These are phyloP conservation scores for Nansenia antarctica DNA, from an alignment of 2,113 vertebrate species.

Conservation along the genomic window DNA sequence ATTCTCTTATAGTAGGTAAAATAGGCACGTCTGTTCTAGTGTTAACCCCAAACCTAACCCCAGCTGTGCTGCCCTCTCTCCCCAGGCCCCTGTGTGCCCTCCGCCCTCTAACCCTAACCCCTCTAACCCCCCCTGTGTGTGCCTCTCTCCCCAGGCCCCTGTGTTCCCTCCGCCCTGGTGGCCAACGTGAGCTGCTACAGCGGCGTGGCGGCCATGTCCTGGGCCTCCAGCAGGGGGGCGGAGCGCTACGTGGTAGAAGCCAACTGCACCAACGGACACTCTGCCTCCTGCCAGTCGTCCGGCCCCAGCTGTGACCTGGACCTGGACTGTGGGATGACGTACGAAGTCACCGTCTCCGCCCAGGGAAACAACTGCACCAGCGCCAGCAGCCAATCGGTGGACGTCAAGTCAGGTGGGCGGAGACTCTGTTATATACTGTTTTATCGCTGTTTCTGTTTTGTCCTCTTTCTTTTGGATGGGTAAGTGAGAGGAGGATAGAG, in stretches of 20 bases:
- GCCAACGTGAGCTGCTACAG: conserved; percentile 25
- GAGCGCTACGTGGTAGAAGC: conserved; percentile 23
- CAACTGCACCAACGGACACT: conserved; percentile 18
- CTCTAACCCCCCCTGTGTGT: background rate
- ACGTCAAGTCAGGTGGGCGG: conserved; percentile 36
- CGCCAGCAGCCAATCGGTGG: conserved; percentile 9
- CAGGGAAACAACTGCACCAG: conserved; percentile 29
- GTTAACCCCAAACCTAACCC: background rate
- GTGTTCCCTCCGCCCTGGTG: conserved; percentile 17
- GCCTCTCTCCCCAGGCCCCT: conserved; percentile 20
- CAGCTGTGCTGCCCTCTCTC: background rate
- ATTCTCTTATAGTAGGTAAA: too few relatives aligned
- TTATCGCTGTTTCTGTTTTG: too few relatives aligned
- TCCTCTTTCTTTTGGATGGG: too few relatives aligned
- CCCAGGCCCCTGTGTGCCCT: conserved; percentile 32
- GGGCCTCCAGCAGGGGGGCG: conserved; percentile 24
- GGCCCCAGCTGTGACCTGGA: conserved; percentile 31
- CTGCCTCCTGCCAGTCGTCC: conserved; percentile 30
- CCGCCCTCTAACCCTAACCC: background rate
- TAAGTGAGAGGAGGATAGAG: too few relatives aligned
- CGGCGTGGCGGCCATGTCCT: conserved; percentile 26
- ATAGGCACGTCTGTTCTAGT: too few relatives aligned
- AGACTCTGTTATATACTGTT: background rate
- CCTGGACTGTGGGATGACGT: conserved; percentile 36
- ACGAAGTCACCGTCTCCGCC: conserved; percentile 31